Evolutionary conservation across 2,797 vertebrate genomes (phyloP), one percentile per base, ranked within the genome.

Genomic region (Gymnothorax javanicus): DNA sequence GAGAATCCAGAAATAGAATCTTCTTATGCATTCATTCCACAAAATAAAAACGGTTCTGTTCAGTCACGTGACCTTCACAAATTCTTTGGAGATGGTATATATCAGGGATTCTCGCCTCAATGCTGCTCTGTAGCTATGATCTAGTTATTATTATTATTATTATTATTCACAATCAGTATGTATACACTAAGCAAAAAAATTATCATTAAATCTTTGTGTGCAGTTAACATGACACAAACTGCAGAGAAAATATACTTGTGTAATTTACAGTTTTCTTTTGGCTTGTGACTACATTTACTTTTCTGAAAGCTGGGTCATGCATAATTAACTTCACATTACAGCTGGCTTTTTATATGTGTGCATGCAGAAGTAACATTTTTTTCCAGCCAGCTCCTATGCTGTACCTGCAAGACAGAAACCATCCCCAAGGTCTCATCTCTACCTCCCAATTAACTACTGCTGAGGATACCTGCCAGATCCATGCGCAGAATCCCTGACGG

Each of bases 261-360:
- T 27, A 71, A 71, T 73, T 11, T 43, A 33, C 25, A 15, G 25
- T 43, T 73, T 73, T 43, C 33, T 73, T 27, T 33, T 73, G 25
- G 43, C 50, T 52, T 50, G 33, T 54, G 50, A 79, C 43, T 79
- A 79, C 75, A 79, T 79, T 79, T 20, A 2, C 20, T 50, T 50
- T 79, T 15, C 75, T 52, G 50, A 50, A 79, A 79, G 75, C 75
- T 23, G 43, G 20, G 43, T 79, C 75, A 52, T 79, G 43, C 75
- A 79, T 79, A 79, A 52, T 79, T 79, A 79, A 79, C 43, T 52
- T 79, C 43, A 75, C 73, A 75, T 75, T 75, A 75, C 73, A 75
- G 73, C 33, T 50, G 33, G 33, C 73, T 17, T 27, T 75, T 64
- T 64, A 64, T 71, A 71, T 79, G 75, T 54, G 52, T 52, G 50